Conservation (phyloP, 1,140 invertebrate genomes). For the Drosophila teissieri region DNA sequence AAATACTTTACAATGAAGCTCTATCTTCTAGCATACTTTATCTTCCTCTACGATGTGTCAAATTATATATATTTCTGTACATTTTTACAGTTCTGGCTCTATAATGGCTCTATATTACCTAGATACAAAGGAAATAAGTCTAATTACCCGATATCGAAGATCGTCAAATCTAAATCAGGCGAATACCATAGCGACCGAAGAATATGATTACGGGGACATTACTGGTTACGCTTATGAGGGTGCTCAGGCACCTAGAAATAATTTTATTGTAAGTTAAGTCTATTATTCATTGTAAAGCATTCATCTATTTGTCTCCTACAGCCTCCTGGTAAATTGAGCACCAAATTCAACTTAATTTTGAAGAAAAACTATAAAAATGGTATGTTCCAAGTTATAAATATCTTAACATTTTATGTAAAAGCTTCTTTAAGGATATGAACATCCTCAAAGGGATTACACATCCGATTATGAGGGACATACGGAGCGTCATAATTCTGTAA, state of each 20-base stretch:
- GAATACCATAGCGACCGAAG: constrained; percentile 22
- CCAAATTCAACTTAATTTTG: background rate
- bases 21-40: no score
- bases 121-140: background rate
- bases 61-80: background rate
- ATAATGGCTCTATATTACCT: background rate
- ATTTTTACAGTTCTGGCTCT: background rate
- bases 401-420: background rate
- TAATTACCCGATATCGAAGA: background rate
- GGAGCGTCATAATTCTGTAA: background rate
- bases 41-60: no score
- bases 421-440: constrained; percentile 46
- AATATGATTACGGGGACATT: constrained; percentile 63
- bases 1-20: no score
- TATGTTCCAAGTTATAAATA: constrained; percentile 10
- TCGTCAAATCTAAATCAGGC: background rate
- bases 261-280: constrained; percentile 20
- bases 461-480: background rate
- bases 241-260: background rate
- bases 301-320: constrained; percentile 5
- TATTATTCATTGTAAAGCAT: no score
- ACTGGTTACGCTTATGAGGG: constrained; percentile 64
- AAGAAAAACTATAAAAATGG: constrained; percentile 56
- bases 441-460: constrained; percentile 10
- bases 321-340: constrained; percentile 11